Base-by-base conservation (phyloP, 1,140 invertebrate species). In the Meloidogyne floridensis region DNA sequence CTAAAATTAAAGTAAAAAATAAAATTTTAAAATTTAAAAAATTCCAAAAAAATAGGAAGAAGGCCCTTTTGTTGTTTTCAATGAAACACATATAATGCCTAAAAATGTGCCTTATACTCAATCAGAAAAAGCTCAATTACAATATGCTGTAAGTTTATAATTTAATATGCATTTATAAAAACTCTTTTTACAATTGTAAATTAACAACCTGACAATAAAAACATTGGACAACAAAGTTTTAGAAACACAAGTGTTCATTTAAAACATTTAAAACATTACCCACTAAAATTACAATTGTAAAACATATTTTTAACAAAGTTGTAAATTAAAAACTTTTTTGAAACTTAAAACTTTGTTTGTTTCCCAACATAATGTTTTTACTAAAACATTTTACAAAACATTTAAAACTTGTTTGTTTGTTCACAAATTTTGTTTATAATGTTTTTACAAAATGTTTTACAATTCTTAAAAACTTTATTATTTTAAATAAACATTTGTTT, bases 61-160 rank as follows among this genome's bases (percentile, higher is more conserved):
- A 13, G 51, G 79, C 9, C 75, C 82, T 47, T 84, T 84, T 59
- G 79, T 15, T 75, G 15, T 84, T 13, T 43, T 84, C 3, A 84
- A 84, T 75, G 72, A 65, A 47, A 53, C 80, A 15, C 42, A 15
- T 18, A 56, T 75, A 13, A 65, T 80, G 20, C 72, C 72, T 32
- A 51, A 11, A 32, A 80, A 15, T 11, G 51, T 81, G 3, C 56
- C 54, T 10, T 81, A 79, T 43, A 71, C 65, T 3, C 32, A 20
- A 11, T n/a, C 20, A 11, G 77, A 79, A 9, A 79, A 79, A 53
- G 54, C 77, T 2, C 65, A 13, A 18, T 11, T 79, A 11, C 43
- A 65, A 7, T 69, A 79, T 72, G 54, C 77, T 32, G 77, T 65
- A 65, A 6, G 59, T 65, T 6, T n/a, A 47, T 47, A 47, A 47